Conservation (phyloP, 2,797 vertebrate species). For the Anniella stebbinsi region DNA sequence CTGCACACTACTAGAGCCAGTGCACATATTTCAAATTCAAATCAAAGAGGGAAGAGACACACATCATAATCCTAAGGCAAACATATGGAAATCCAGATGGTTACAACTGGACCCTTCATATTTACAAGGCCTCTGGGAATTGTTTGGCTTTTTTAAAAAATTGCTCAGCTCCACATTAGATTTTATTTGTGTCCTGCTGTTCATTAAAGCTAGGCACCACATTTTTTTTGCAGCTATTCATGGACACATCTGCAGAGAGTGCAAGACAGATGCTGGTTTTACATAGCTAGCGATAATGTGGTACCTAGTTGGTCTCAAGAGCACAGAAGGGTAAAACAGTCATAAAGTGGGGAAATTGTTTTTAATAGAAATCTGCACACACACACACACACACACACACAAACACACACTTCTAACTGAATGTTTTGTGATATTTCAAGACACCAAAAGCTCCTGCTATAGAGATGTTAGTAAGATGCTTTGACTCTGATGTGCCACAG, state of each 20-base stretch:
- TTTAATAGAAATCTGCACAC: background rate
- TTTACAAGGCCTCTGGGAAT: background rate
- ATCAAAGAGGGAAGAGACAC: background rate
- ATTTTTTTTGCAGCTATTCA: background rate
- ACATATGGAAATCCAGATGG: constrained; percentile 14
- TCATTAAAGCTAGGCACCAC: background rate
- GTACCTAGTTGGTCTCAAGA: background rate
- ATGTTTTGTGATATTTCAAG: background rate
- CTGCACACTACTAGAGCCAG: background rate
- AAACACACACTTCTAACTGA: no score
- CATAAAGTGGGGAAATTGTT: background rate
- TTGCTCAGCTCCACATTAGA: background rate
- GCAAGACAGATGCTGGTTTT: background rate
- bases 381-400: no score
- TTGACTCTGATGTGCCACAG: background rate
- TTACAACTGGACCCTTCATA: background rate
- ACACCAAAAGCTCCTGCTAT: background rate
- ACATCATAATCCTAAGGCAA: background rate
- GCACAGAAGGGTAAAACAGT: background rate
- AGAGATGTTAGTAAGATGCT: background rate
- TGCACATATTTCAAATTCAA: background rate
- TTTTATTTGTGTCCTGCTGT: constrained; percentile 4
- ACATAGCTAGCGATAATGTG: background rate
- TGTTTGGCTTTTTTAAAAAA: background rate
- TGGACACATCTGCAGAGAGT: background rate